phyloP scores from a whole-genome alignment of 2,888 invertebrate genomes.

The Nebria brevicollis region DNA sequence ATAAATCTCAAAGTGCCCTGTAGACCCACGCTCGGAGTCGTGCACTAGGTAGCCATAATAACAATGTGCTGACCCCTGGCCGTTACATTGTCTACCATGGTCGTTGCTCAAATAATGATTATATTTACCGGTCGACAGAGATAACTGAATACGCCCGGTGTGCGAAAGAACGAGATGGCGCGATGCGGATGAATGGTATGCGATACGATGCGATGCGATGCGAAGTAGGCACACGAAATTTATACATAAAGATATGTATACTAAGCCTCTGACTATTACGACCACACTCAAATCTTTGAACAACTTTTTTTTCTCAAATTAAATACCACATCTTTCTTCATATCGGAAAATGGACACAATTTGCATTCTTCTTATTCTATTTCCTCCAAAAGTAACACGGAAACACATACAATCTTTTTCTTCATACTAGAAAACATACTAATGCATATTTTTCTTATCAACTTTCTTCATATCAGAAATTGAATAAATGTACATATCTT shows the following conservation, averaged over 20 bases:
- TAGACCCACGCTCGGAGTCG: conserved; percentile 22
- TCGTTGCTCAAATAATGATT: conserved; percentile 22
- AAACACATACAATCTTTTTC: too few relatives aligned
- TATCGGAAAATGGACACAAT: too few relatives aligned
- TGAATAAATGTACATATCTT: too few relatives aligned
- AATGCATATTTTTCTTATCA: too few relatives aligned
- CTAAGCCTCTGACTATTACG: not conserved
- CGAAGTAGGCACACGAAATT: not conserved
- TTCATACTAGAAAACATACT: too few relatives aligned
- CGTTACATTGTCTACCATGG: conserved; percentile 22
- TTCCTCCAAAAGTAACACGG: too few relatives aligned
- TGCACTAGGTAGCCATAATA: conserved; percentile 21
- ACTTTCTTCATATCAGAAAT: too few relatives aligned
- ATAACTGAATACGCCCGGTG: conserved; percentile 3
- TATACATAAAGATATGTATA: not conserved
- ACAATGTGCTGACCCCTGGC: conserved; percentile 20
- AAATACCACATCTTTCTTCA: not conserved
- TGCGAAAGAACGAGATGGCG: not conserved
- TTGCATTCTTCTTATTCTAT: too few relatives aligned
- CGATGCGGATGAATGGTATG: not conserved
- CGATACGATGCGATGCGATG: not conserved
- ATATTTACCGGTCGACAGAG: conserved; percentile 10
- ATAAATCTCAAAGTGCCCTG: conserved; percentile 12
- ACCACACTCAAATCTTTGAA: not conserved
- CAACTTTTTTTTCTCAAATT: not conserved